phyloP scores from a whole-genome alignment of 2,888 invertebrate genomes.

The Clunio marinus region DNA sequence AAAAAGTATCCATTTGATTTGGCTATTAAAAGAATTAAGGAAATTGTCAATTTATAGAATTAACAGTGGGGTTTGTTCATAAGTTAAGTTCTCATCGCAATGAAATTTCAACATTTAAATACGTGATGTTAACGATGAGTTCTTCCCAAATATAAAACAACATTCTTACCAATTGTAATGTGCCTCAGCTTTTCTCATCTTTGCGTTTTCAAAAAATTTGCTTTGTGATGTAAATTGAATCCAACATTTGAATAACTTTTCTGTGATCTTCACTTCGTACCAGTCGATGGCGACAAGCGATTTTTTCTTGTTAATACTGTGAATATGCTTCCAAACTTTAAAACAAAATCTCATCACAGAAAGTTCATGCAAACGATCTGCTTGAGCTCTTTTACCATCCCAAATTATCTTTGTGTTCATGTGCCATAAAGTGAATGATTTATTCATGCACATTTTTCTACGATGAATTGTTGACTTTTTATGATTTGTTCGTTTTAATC shows the following conservation, averaged over 20 bases:
- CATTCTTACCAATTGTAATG: conserved; percentile 49
- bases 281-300: conserved; percentile 69
- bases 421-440: conserved; percentile 55
- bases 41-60: background rate
- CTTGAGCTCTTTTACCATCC: conserved; percentile 56
- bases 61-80: too few relatives aligned
- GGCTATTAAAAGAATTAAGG: conserved; percentile 44
- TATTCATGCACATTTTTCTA: conserved; percentile 53
- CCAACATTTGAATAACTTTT: conserved; percentile 55
- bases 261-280: conserved; percentile 60
- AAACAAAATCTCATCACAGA: conserved; percentile 54
- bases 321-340: conserved; percentile 53
- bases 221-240: conserved; percentile 50
- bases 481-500: conserved; percentile 48
- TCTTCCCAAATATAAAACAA: too few relatives aligned
- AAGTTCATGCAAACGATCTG: conserved; percentile 55
- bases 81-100: background rate
- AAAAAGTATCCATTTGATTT: conserved; percentile 52
- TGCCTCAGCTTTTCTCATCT: conserved; percentile 49
- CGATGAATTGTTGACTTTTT: conserved; percentile 54
- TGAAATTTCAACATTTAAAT: too few relatives aligned
- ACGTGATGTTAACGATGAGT: too few relatives aligned
- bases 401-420: conserved; percentile 54
- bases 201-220: conserved; percentile 53
- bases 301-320: conserved; percentile 50